Conservation (phyloP, 1,140 invertebrate species). For the Mya arenaria region DNA sequence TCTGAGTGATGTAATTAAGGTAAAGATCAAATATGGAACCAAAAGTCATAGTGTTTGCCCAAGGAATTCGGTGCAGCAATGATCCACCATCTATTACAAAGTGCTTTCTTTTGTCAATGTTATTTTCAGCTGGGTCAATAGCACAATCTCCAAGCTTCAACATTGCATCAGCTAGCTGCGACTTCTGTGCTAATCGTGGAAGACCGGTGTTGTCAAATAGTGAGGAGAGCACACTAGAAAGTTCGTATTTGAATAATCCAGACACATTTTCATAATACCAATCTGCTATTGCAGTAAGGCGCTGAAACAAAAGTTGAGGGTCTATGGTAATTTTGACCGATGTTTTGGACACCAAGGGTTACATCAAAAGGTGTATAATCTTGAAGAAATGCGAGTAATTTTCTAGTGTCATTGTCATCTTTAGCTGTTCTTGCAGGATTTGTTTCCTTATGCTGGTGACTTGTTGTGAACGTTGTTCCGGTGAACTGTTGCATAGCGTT, state of each 20-base stretch:
- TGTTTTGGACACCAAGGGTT: neutral
- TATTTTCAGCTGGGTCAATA: too few relatives aligned
- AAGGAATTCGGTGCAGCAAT: slow-evolving; percentile 53
- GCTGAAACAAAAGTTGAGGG: slow-evolving; percentile 60
- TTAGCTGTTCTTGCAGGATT: neutral
- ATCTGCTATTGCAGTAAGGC: slow-evolving; percentile 35
- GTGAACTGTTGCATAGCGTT: slow-evolving; percentile 16
- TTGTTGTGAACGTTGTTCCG: slow-evolving; percentile 1
- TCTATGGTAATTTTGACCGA: too few relatives aligned
- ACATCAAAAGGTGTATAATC: neutral
- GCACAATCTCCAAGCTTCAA: slow-evolving; percentile 31
- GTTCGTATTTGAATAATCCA: slow-evolving; percentile 52
- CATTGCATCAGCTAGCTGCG: slow-evolving; percentile 53
- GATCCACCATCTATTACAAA: slow-evolving; percentile 64
- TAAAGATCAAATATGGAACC: slow-evolving; percentile 11
- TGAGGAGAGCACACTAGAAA: slow-evolving; percentile 30
- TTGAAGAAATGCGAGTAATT: neutral
- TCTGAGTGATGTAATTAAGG: neutral
- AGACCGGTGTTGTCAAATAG: slow-evolving; percentile 53
- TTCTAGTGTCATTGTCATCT: slow-evolving; percentile 35
- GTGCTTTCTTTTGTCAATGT: too few relatives aligned
- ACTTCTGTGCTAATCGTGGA: slow-evolving; percentile 40
- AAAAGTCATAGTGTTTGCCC: slow-evolving; percentile 37
- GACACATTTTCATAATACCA: neutral
- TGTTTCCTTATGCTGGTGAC: slow-evolving; percentile 51